Conservation (phyloP, 2,113 vertebrate species). For the Holacanthus passer region DNA sequence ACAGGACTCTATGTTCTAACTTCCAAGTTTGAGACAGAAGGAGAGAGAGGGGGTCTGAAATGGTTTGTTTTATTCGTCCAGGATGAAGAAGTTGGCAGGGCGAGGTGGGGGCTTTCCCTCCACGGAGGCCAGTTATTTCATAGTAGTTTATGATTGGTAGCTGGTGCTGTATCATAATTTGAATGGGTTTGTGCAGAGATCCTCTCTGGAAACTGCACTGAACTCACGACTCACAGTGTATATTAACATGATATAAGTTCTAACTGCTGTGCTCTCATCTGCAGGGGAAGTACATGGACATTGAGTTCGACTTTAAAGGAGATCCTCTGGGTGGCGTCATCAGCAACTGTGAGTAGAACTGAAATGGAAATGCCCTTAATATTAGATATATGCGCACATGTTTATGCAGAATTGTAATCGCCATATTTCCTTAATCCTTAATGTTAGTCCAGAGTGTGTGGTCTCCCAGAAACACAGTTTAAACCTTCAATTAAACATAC, state of each 20-base stretch:
- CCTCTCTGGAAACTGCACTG: not conserved
- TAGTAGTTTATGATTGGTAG: conserved; percentile 37
- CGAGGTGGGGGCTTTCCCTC: conserved; percentile 15
- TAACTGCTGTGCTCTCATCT: conserved; percentile 52
- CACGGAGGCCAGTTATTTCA: conserved; percentile 38
- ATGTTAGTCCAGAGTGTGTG: not conserved
- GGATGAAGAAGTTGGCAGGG: conserved; percentile 2
- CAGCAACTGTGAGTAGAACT: conserved; percentile 96
- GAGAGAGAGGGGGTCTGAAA: conserved; percentile 16
- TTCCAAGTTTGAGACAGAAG: conserved; percentile 34
- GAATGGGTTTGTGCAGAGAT: conserved; percentile 8
- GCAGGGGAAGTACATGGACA: conserved; percentile 99
- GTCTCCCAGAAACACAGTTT: too few species aligned
- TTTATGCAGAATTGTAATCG: not conserved
- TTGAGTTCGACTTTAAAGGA: conserved; percentile 99
- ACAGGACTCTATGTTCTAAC: conserved; percentile 67
- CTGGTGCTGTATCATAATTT: not conserved
- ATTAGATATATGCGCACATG: not conserved
- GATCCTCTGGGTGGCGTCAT: conserved; percentile 98
- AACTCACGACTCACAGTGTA: not conserved
- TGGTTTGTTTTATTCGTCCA: conserved; percentile 54
- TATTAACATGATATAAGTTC: not conserved
- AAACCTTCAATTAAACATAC: not conserved
- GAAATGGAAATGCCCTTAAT: not conserved
- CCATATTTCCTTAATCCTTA: not conserved